These are phyloP conservation scores for Saturnia pavonia DNA, from an alignment of 2,888 invertebrate species.

Conservation along the genomic window DNA sequence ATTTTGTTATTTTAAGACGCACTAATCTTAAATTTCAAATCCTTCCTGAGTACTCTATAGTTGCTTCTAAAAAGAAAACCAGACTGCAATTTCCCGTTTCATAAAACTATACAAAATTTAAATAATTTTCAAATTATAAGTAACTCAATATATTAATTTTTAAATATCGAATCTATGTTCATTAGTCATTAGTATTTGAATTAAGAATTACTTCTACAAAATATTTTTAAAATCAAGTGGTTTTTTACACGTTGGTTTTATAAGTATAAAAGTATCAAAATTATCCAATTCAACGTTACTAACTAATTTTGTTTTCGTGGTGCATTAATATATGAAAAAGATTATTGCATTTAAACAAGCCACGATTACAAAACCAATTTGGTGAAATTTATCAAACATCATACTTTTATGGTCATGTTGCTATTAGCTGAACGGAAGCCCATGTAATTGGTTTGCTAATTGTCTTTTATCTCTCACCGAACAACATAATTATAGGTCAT, in stretches of 20 bases:
- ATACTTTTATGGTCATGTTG: conserved; percentile 11
- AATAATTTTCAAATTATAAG: background rate
- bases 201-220: background rate
- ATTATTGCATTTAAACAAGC: background rate
- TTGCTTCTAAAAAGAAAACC: background rate
- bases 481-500: background rate
- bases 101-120: background rate
- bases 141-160: background rate
- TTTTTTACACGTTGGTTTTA: no score
- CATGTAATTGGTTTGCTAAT: conserved; percentile 44
- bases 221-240: background rate
- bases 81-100: background rate
- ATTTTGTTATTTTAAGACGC: no score
- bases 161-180: background rate
- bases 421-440: conserved; percentile 38
- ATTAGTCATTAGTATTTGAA: background rate
- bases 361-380: conserved; percentile 3
- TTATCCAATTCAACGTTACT: background rate
- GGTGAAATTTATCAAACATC: conserved; percentile 15
- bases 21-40: background rate
- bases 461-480: conserved; percentile 34
- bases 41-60: background rate
- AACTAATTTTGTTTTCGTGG: background rate
- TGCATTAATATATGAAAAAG: background rate
- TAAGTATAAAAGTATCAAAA: conserved; percentile 1